These are phyloP conservation scores for Mythimna loreyi DNA, from an alignment of 2,888 invertebrate species.

Conservation along the genomic window DNA sequence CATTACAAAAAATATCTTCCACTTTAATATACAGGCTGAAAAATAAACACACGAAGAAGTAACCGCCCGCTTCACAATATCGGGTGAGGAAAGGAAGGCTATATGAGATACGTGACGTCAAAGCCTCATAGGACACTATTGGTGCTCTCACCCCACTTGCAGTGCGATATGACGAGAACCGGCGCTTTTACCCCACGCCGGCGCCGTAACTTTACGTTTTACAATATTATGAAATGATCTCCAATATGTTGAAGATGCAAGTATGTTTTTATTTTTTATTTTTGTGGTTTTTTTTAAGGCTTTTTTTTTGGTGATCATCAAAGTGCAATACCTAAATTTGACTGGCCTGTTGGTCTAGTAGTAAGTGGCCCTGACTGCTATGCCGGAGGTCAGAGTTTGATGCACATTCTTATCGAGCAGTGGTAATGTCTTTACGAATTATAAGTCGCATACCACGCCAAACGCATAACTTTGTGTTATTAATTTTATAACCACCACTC, in stretches of 20 bases:
- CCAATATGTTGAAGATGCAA: slow-evolving; percentile 11
- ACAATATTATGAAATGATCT: slow-evolving; percentile 32
- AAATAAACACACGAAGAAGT: slow-evolving; percentile 57
- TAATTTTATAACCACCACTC: too few relatives aligned
- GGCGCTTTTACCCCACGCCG: slow-evolving; percentile 29
- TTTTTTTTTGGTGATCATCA: too few relatives aligned
- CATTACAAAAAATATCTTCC: slow-evolving; percentile 20
- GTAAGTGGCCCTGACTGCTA: too few relatives aligned
- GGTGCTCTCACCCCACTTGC: slow-evolving; percentile 57
- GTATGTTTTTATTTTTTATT: background rate
- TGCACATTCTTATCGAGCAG: too few relatives aligned
- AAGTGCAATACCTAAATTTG: too few relatives aligned
- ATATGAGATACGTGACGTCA: slow-evolving; percentile 72
- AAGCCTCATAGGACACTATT: slow-evolving; percentile 59
- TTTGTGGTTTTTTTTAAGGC: too few relatives aligned
- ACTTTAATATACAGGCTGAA: slow-evolving; percentile 48
- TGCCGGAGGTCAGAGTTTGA: too few relatives aligned
- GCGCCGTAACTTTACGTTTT: slow-evolving; percentile 41
- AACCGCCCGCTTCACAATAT: slow-evolving; percentile 60
- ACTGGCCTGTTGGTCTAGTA: too few relatives aligned
- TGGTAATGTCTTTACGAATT: too few relatives aligned
- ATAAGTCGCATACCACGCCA: too few relatives aligned
- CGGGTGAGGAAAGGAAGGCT: slow-evolving; percentile 50
- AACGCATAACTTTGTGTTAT: too few relatives aligned
- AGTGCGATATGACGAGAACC: slow-evolving; percentile 53